These are phyloP conservation scores for Suricata suricatta DNA, from an alignment of 2,113 vertebrate genomes.

Conservation along the genomic window DNA sequence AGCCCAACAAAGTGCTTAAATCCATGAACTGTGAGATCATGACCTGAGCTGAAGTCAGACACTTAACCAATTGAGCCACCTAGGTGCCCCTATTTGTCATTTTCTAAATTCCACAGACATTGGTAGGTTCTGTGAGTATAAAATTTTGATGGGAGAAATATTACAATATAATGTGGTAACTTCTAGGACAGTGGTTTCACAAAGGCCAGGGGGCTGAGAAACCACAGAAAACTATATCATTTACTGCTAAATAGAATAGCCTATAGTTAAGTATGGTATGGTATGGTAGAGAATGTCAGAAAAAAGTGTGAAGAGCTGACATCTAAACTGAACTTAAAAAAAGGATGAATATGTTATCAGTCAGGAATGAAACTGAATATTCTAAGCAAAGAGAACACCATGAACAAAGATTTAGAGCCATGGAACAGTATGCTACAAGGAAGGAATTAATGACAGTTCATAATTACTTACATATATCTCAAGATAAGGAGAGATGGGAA, in stretches of 20 bases:
- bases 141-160: neutral
- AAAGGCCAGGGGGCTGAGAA: neutral
- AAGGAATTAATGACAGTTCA: neutral
- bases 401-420: neutral
- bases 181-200: neutral
- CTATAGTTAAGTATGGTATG: neutral
- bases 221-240: neutral
- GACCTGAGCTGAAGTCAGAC: too few species aligned
- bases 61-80: too few species aligned
- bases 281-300: neutral
- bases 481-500: neutral
- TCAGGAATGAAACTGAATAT: neutral
- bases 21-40: too few species aligned
- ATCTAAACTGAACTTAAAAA: neutral
- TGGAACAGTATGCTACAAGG: neutral
- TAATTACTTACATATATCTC: neutral
- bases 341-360: neutral
- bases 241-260: neutral
- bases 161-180: neutral
- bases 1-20: too few species aligned
- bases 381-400: constrained; percentile 33
- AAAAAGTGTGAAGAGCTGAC: neutral
- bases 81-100: neutral
- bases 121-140: neutral
- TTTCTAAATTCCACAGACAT: neutral